Percentiles rank a stretch among this genome's conserved stretches.
Conservation (phyloP, 2,888 invertebrate genomes). For the Chloroclysta siterata region DNA sequence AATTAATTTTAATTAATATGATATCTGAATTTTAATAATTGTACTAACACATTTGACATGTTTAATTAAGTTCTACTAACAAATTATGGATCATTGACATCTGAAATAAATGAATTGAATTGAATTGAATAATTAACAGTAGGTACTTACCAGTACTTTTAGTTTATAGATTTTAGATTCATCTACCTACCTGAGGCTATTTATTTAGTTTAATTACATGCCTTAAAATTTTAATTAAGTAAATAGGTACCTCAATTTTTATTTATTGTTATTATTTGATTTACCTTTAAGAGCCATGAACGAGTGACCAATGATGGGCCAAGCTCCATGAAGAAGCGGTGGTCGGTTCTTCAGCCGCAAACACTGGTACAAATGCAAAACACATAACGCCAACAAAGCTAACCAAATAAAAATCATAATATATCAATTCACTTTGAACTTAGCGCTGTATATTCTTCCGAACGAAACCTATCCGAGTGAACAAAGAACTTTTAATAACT, state of each 20-base stretch:
- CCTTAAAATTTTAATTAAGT: neutral
- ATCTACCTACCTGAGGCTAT: no score
- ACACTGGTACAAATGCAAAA: conserved; percentile 13
- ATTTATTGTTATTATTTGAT: neutral
- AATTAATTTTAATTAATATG: no score
- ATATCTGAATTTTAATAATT: no score
- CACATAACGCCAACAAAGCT: neutral
- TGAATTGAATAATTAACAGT: no score
- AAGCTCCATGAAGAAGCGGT: neutral
- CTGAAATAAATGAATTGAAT: no score
- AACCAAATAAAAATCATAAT: neutral
- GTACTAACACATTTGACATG: no score
- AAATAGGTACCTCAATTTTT: neutral
- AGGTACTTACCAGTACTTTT: no score
- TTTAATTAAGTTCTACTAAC: no score
- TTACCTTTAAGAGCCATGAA: conserved; percentile 9
- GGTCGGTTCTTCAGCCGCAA: conserved; percentile 4
- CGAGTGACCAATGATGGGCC: conserved; percentile 9
- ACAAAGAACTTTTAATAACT: no score
- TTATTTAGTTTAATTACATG: no score
- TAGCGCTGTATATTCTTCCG: neutral
- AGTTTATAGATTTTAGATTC: no score
- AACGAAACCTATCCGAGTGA: neutral
- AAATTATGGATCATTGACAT: no score
- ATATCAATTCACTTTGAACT: neutral